Conservation (phyloP, 53 echinoderm and acorn worm genomes). For the Henricia sp. region DNA sequence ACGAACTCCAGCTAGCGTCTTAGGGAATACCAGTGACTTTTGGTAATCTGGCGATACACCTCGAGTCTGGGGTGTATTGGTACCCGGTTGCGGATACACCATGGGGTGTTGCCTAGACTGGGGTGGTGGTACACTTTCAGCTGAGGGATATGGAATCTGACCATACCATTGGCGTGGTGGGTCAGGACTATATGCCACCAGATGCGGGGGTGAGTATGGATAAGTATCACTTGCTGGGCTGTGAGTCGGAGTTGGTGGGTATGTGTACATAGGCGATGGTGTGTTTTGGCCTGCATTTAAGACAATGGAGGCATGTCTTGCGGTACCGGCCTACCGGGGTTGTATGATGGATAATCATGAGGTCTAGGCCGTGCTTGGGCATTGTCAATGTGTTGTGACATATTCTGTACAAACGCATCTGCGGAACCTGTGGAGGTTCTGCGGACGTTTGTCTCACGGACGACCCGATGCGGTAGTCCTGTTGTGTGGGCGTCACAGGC, state of each 20-base stretch:
- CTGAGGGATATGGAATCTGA: slow-evolving; percentile 5
- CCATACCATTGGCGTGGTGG: slow-evolving; percentile 12
- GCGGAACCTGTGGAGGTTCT: slow-evolving; percentile 18
- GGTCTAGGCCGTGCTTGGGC: slow-evolving; percentile 9
- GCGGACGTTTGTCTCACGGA: background rate
- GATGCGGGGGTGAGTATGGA: slow-evolving; percentile 23
- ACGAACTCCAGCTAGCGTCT: background rate
- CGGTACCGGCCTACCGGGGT: slow-evolving; percentile 10
- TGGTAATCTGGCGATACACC: slow-evolving; percentile 7
- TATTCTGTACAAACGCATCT: slow-evolving; percentile 24
- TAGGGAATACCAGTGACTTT: background rate
- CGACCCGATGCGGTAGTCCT: slow-evolving; percentile 24
- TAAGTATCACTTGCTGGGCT: background rate
- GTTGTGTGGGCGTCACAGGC: background rate
- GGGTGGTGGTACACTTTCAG: background rate
- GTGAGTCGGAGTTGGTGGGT: slow-evolving; percentile 21
- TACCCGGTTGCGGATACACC: background rate
- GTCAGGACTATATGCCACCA: slow-evolving; percentile 12
- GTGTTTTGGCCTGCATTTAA: background rate
- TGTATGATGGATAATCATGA: background rate
- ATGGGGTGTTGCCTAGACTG: slow-evolving; percentile 10
- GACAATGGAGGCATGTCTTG: slow-evolving; percentile 19
- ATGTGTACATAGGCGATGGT: slow-evolving; percentile 14
- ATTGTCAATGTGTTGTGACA: slow-evolving; percentile 33
- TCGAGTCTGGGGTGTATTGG: slow-evolving; percentile 4